Evolutionary conservation across 2,888 invertebrate genomes (phyloP).

Genomic region (Dendrolimus houi): DNA sequence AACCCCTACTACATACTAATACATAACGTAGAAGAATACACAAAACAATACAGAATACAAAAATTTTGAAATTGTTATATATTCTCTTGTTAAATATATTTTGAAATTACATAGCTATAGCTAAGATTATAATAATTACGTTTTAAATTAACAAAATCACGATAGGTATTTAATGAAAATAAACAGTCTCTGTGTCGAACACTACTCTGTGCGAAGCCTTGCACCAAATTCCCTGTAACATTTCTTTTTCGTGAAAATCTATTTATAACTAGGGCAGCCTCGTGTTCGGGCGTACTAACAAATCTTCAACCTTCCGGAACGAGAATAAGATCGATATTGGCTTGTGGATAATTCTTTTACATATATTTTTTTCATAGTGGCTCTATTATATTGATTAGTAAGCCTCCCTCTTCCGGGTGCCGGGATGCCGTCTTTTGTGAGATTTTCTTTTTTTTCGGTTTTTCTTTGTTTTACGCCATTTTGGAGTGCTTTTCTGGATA

Average conservation of each 20-base stretch:
- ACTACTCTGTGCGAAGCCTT: conserved; percentile 55
- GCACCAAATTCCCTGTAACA: conserved; percentile 75
- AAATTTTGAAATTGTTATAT: too few relatives aligned
- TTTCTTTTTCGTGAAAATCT: conserved; percentile 77
- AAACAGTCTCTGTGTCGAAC: conserved; percentile 22
- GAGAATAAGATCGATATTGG: conserved; percentile 25
- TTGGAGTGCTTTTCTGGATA: not conserved
- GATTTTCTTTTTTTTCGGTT: conserved; percentile 52
- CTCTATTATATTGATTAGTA: conserved; percentile 76
- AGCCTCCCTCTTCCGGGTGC: conserved; percentile 59
- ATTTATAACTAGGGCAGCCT: conserved; percentile 74
- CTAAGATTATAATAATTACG: too few relatives aligned
- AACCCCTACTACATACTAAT: too few relatives aligned
- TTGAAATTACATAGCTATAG: too few relatives aligned
- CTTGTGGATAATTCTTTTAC: conserved; percentile 33
- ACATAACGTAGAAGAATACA: too few relatives aligned
- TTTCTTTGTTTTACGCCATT: conserved; percentile 51
- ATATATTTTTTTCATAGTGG: conserved; percentile 71
- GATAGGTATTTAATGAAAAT: too few relatives aligned
- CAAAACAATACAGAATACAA: too few relatives aligned
- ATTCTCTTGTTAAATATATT: too few relatives aligned
- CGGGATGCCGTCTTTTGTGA: conserved; percentile 47
- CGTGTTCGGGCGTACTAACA: conserved; percentile 30
- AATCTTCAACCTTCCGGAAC: conserved; percentile 23
- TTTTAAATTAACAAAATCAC: too few relatives aligned